Base-by-base conservation (phyloP, 2,888 invertebrate species). In the Thalpophila matura region DNA sequence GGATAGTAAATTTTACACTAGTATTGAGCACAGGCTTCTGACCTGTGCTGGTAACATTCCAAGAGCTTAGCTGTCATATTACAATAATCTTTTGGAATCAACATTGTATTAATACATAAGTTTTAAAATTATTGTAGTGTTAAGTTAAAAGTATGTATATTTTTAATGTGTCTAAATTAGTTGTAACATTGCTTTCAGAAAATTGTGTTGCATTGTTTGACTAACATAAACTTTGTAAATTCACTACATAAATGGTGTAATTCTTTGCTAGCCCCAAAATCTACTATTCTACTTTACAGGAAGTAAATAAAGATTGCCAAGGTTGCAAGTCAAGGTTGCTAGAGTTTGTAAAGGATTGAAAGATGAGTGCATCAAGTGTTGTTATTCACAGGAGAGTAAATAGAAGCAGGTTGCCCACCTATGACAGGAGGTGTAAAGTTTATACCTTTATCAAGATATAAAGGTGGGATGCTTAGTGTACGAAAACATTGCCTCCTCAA, bases 21-120 rank as follows among this genome's bases (percentile, higher is more conserved):
- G 20, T 57, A 49, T 59, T 60, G 42, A 54, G 56, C 45, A 67
- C 49, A 57, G 59, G 56, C 57, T 37, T 46, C 12, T 61, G 56
- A 53, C 60, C 53, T 68, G 67, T 67, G 38, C 71, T 73, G 54
- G 20, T 64, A 57, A 85, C 87, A 87, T 87, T 87, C 87, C 87
- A 79, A 77, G 67, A 84, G 74, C 74, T 79, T 74, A 79, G 64
- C 45, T 78, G 64, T 74, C 57, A 62, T 42, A 65, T 60, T 67
- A 75, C 62, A 53, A 73, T 65, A 67, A 61, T 59, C 66, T 74
- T 69, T 76, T 81, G 71, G 68, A 76, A 66, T 54, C 29, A 45
- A 60, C 55, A 70, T 69, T 64, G 46, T 73, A 62, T 66, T 62
- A 45, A 51, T 37, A 64, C 20, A 45, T 55, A 68, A 54, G 47